Percentiles rank a stretch among this genome's conserved stretches.
phyloP scores from a whole-genome alignment of 2,113 vertebrate species.

The Eptatretus burgeri region DNA sequence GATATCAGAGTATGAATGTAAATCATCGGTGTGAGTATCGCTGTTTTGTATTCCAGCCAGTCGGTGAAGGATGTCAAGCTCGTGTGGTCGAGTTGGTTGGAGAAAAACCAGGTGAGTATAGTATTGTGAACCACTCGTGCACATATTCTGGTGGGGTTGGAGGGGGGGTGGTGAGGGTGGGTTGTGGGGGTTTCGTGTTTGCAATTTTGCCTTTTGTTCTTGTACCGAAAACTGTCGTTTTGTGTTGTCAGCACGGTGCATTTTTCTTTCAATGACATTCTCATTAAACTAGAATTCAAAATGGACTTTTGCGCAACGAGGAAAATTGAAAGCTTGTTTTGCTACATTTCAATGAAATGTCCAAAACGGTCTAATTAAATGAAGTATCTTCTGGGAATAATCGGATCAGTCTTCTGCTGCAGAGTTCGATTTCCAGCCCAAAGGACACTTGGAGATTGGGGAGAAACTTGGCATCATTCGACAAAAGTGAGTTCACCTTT shows the following conservation, averaged over 20 bases:
- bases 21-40: not conserved
- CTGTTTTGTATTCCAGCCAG: slow-evolving; percentile 19
- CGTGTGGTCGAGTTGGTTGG: slow-evolving; percentile 34
- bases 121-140: not conserved
- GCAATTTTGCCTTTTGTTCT: not conserved
- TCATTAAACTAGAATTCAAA: not conserved
- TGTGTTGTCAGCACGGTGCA: no score
- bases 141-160: not conserved
- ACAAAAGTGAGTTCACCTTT: slow-evolving; percentile 29
- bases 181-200: not conserved
- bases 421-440: slow-evolving; percentile 45
- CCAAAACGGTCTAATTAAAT: not conserved
- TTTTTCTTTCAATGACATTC: not conserved
- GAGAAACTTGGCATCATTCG: slow-evolving; percentile 45
- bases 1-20: not conserved
- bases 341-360: not conserved
- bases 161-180: no score
- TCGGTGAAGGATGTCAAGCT: slow-evolving; percentile 49
- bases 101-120: slow-evolving; percentile 30
- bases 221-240: not conserved
- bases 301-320: not conserved
- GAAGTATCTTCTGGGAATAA: not conserved
- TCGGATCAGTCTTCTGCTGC: not conserved
- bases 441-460: slow-evolving; percentile 43
- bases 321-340: no score